Base-by-base conservation (phyloP, 2,797 vertebrate species). In the Acipenser transmontanus region DNA sequence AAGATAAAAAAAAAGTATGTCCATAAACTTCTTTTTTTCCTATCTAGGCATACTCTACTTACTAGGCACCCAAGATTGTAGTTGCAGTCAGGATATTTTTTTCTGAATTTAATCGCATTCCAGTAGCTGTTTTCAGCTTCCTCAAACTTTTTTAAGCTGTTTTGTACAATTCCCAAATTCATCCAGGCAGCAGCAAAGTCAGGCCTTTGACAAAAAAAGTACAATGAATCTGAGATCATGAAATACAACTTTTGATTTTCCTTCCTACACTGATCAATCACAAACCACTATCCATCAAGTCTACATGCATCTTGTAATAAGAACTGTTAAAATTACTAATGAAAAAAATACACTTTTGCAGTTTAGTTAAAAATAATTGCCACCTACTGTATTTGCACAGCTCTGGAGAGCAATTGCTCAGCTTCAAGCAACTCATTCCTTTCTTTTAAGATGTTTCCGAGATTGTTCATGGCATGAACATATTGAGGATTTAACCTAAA, bases 111-210 rank as follows among this genome's bases (percentile, higher is more conserved):
- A 84, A 99, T 98, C 61, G 96, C 97, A 3, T 94, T 99, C 89
- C 92, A 89, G 69, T 99, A 99, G 81, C 97, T 99, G 70, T 87
- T 85, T 76, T 99, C 97, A 1, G 97, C 97, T 7, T 91, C 89
- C 68, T 91, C 87, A 73, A 94, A 99, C 71, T 88, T 93, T 76
- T 87, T 91, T 74, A 98, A 82, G 76, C 97, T 99, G 81, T 99
- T 99, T 79, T 99, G 97, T 66, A 99, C 96, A 65, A 99, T 99
- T 67, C 97, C 97, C 61, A 99, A 84, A 80, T 99, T 99, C 97
- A 99, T 99, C 97, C 97, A 99, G 0, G 97, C 97, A 20, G 97
- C 97, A 69, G 97, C 96, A 69, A 99, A 99, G 83, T 99, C 97
- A 62, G 92, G 89, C 76, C 97, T 99, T 71, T 50, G 59, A 47